Evolutionary conservation across 2,888 invertebrate species (phyloP).

Genomic region (Coenonympha arcania): DNA sequence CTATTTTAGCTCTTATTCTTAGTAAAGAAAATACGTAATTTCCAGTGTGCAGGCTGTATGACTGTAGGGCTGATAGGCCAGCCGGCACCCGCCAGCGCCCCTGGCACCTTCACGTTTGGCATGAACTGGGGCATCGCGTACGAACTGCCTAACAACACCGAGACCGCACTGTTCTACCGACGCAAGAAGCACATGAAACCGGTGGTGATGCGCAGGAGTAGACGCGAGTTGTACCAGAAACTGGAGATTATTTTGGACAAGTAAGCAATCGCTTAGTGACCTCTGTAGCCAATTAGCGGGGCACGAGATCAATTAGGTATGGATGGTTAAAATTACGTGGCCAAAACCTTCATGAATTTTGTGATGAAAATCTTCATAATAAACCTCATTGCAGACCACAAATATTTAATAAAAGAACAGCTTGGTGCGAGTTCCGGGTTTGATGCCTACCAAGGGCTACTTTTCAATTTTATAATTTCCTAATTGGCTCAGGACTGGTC

Average conservation of each 20-base stretch:
- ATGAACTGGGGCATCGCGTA: constrained; percentile 82
- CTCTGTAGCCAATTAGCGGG: no score
- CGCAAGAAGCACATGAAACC: constrained; percentile 51
- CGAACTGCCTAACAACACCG: constrained; percentile 72
- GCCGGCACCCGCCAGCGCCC: constrained; percentile 61
- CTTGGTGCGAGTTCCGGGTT: no score
- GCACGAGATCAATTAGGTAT: no score
- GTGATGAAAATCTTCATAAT: no score
- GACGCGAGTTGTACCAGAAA: constrained; percentile 80
- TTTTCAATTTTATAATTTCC: no score
- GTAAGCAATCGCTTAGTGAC: constrained; percentile 60
- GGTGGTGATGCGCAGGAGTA: constrained; percentile 73
- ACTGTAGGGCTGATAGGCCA: constrained; percentile 75
- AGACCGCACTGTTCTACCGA: constrained; percentile 49
- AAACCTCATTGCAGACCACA: no score
- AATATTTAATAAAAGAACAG: no score
- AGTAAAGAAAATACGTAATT: background rate
- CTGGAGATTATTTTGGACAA: constrained; percentile 79
- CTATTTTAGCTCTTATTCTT: no score
- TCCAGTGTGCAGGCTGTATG: constrained; percentile 73
- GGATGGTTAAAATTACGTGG: no score
- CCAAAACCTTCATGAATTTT: no score
- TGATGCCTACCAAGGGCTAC: no score
- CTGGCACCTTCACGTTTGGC: constrained; percentile 76
- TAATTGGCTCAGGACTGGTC: no score